Conservation (phyloP, 2,888 invertebrate species). For the Dascillus cervinus region DNA sequence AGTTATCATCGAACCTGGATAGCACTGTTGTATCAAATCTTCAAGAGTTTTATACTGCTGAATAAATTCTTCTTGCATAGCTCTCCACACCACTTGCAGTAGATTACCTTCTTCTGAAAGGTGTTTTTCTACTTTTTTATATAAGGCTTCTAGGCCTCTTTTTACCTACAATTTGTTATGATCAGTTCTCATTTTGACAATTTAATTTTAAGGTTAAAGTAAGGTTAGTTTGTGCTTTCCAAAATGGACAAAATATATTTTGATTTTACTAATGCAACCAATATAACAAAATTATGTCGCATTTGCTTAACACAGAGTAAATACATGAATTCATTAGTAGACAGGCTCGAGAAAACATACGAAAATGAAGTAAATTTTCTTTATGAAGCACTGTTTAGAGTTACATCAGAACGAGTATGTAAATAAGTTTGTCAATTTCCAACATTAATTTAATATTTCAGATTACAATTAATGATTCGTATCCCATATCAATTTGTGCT, state of each 20-base stretch:
- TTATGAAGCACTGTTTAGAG: slow-evolving; percentile 2
- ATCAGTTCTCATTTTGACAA: too few species aligned
- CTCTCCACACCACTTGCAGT: slow-evolving; percentile 95
- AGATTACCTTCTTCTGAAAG: slow-evolving; percentile 90
- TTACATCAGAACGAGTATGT: slow-evolving; percentile 5
- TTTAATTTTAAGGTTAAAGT: too few species aligned
- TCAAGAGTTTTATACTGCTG: slow-evolving; percentile 91
- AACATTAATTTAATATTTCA: slow-evolving; percentile 6
- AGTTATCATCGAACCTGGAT: slow-evolving; percentile 89
- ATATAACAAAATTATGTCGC: slow-evolving; percentile 13
- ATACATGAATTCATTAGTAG: slow-evolving; percentile 8
- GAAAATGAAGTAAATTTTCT: slow-evolving; percentile 7
- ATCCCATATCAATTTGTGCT: slow-evolving; percentile 15
- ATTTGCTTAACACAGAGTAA: slow-evolving; percentile 15
- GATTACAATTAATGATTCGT: slow-evolving; percentile 6
- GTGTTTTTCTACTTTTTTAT: slow-evolving; percentile 96
- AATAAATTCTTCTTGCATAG: slow-evolving; percentile 99
- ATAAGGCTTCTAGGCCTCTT: slow-evolving; percentile 84
- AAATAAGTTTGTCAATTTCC: not conserved
- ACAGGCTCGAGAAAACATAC: slow-evolving; percentile 4
- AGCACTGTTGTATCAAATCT: slow-evolving; percentile 88
- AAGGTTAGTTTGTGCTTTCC: too few species aligned
- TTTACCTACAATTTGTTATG: slow-evolving; percentile 71
- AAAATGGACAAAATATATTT: not conserved
- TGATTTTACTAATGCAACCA: slow-evolving; percentile 8